Conservation (phyloP, 2,888 invertebrate genomes). For the Conus canariensis region DNA sequence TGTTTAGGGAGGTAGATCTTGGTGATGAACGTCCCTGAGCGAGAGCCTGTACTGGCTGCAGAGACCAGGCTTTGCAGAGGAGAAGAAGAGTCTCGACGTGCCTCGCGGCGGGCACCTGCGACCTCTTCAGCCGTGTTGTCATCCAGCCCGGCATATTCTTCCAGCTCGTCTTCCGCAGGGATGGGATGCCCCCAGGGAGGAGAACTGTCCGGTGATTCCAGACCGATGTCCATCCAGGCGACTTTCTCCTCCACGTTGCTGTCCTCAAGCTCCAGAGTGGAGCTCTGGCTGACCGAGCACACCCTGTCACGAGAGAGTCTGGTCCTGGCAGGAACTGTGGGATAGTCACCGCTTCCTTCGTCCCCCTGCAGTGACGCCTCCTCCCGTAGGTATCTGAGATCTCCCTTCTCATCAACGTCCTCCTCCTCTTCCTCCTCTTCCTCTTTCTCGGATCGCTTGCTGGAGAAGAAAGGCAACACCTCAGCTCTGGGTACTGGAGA, state of each 20-base stretch:
- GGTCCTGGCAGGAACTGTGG: not conserved
- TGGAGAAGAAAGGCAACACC: conserved; percentile 1
- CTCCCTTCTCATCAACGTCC: not conserved
- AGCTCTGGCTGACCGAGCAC: not conserved
- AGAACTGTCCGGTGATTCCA: not conserved
- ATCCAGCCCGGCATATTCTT: not conserved
- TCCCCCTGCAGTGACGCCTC: not conserved
- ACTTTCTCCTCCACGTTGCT: not conserved
- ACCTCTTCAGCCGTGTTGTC: not conserved
- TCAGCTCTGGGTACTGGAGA: not conserved
- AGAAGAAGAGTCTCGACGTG: not conserved
- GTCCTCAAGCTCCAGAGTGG: not conserved
- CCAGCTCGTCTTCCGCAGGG: not conserved
- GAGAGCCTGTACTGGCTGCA: not conserved
- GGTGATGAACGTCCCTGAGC: conserved; percentile 8
- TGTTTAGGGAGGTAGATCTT: conserved; percentile 18
- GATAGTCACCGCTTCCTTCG: not conserved
- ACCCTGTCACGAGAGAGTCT: not conserved
- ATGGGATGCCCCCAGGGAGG: not conserved
- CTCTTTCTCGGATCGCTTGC: not conserved
- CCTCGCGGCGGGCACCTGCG: not conserved
- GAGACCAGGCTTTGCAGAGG: conserved; percentile 8
- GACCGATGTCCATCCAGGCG: not conserved
- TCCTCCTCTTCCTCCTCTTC: not conserved
- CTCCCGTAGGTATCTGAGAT: not conserved